phyloP scores from a whole-genome alignment of 2,797 vertebrate genomes.

The Coranthus polyacanthus region DNA sequence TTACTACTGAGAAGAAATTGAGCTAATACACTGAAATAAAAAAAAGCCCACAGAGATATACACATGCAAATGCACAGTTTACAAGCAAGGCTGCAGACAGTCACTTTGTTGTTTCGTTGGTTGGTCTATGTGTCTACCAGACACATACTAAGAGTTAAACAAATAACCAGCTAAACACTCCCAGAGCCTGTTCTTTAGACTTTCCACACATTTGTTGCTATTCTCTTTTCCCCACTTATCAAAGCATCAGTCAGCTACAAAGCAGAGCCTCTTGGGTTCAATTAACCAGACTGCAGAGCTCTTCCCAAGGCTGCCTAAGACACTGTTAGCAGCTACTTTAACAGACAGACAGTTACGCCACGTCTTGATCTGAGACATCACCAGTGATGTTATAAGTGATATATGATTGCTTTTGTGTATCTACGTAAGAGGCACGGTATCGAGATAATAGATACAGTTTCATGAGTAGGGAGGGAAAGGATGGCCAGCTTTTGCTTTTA shows the following conservation, averaged over 20 bases:
- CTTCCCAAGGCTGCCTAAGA: slow-evolving; percentile 48
- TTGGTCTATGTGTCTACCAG: neutral
- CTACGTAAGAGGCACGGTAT: slow-evolving; percentile 1
- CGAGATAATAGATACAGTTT: slow-evolving; percentile 10
- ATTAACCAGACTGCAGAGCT: slow-evolving; percentile 62
- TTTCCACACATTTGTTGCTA: slow-evolving; percentile 12
- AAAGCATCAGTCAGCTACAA: slow-evolving; percentile 65
- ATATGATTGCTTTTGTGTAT: slow-evolving; percentile 20
- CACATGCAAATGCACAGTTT: too few species aligned
- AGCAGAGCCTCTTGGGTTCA: slow-evolving; percentile 70
- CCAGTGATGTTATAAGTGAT: slow-evolving; percentile 48
- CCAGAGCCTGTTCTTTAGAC: slow-evolving; percentile 17
- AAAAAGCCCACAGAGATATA: too few species aligned
- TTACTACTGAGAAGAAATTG: too few species aligned
- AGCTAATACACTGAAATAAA: too few species aligned
- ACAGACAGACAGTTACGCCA: slow-evolving; percentile 42
- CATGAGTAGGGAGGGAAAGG: slow-evolving; percentile 4
- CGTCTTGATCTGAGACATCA: slow-evolving; percentile 55
- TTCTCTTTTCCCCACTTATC: slow-evolving; percentile 60
- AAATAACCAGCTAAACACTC: slow-evolving; percentile 34
- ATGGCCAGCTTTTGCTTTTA: slow-evolving; percentile 19
- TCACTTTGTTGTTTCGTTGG: too few species aligned
- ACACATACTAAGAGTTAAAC: slow-evolving; percentile 2
- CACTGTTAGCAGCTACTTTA: slow-evolving; percentile 40
- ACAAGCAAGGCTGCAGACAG: too few species aligned